Evolutionary conservation across 1,140 invertebrate genomes (phyloP), one percentile per base, ranked within the genome.

Genomic region (Ceratosolen fusciceps): DNA sequence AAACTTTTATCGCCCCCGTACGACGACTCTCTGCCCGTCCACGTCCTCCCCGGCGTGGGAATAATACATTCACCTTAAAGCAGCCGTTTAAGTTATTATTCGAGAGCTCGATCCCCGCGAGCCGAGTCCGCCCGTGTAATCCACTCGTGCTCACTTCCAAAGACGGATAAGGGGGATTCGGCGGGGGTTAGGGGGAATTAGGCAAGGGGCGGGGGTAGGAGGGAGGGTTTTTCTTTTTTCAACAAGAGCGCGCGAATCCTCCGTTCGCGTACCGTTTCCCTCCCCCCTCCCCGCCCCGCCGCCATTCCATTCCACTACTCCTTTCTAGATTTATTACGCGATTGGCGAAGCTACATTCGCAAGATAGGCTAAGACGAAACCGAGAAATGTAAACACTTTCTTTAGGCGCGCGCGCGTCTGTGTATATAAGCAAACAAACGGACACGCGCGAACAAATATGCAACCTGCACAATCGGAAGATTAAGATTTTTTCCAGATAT

Each of bases 41-140:
- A 34, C 60, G 31, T 65, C 12, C 16, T 4, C 5, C 4, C 7
- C 24, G 43, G 3, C 47, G n/a, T 47, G 58, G 43, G 72, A 74
- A 70, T 77, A 70, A 70, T 54, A 24, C 34, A 37, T 71, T 77
- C 70, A n/a, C 70, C 70, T 31, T 65, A n/a, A 47, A 31, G 43
- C 31, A 62, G 37, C 43, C n/a, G 29, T 54, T 54, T 68, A 76
- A 68, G 43, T 76, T 77, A 67, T 80, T 80, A 52, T 73, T 67
- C 31, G 26, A 54, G 65, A 19, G 31, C 34, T 37, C 29, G 65
- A 62, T 71, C n/a, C 52, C 72, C 52, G 62, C 56, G 16, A 34
- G 26, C 26, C 10, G 68, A 52, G 5, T 12, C n/a, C n/a, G 12
- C 39, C 12, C 39, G 39, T 43, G 39, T 43, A 43, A n/a, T n/a